A percentile compares a stretch with the other conserved stretches of the same genome.
Conservation (phyloP, 2,888 invertebrate species). For the Parnassius orleans region DNA sequence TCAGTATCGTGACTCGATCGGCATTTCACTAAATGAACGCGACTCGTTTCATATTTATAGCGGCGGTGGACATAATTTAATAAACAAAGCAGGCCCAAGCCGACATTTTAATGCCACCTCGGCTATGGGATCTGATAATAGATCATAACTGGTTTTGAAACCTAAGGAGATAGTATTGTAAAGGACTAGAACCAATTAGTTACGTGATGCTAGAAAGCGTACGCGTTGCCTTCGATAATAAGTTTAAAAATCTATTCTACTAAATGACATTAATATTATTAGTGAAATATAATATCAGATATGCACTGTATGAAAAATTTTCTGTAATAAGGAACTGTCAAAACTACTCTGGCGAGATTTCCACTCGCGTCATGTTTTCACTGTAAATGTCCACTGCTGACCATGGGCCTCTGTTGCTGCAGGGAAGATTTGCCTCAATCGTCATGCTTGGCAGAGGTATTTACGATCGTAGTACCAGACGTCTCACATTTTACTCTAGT, state of each 20-base stretch:
- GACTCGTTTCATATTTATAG: conserved; percentile 71
- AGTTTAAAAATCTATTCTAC: conserved; percentile 64
- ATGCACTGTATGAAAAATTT: conserved; percentile 36
- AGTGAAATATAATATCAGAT: conserved; percentile 61
- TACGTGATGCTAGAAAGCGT: conserved; percentile 71
- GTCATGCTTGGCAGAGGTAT: too few species aligned
- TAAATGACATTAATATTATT: conserved; percentile 70
- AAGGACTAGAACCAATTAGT: conserved; percentile 72
- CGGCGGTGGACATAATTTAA: conserved; percentile 77
- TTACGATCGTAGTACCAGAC: too few species aligned
- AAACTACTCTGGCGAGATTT: too few species aligned
- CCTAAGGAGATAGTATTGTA: conserved; percentile 75
- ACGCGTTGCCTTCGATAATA: conserved; percentile 55
- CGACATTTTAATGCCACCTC: conserved; percentile 76
- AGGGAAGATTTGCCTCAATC: too few species aligned
- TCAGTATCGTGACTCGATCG: conserved; percentile 70
- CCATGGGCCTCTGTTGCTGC: too few species aligned
- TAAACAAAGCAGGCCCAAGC: conserved; percentile 76
- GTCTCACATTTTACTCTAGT: too few species aligned
- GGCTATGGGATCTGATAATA: conserved; percentile 76
- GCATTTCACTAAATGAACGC: conserved; percentile 79
- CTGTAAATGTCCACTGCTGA: too few species aligned
- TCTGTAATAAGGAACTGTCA: too few species aligned
- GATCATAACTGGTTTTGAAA: conserved; percentile 74
- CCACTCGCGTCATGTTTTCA: too few species aligned